These are phyloP conservation scores for Phalacrocorax pelagicus DNA, from an alignment of 2,113 vertebrate genomes.

Conservation along the genomic window DNA sequence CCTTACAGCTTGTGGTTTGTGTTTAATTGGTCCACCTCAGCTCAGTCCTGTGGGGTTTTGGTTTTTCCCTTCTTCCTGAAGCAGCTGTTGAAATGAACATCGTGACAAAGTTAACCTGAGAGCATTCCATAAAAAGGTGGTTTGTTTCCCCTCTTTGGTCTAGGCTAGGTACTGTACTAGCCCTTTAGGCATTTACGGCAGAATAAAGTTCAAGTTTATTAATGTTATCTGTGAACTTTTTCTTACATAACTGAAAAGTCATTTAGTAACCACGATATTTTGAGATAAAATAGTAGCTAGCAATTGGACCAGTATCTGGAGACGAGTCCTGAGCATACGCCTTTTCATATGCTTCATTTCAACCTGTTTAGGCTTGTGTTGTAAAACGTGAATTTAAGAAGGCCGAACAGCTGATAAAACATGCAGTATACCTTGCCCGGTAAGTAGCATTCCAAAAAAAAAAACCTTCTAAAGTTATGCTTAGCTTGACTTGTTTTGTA, in stretches of 20 bases:
- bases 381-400: conserved; percentile 98
- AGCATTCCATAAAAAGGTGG: neutral
- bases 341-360: neutral
- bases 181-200: neutral
- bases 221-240: neutral
- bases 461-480: rapidly evolving
- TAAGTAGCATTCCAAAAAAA: conserved; percentile 58
- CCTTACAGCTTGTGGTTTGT: neutral
- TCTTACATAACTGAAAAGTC: neutral
- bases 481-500: neutral
- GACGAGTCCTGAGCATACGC: neutral
- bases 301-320: neutral
- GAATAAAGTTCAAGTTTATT: neutral
- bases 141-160: neutral
- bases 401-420: conserved; percentile 98
- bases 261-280: neutral
- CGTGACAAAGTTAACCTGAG: neutral
- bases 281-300: too few relatives aligned
- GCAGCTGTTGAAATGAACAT: neutral
- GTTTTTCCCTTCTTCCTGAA: neutral
- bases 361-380: conserved; percentile 88
- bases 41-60: rapidly evolving
- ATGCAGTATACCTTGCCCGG: conserved; percentile 96
- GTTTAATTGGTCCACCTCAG: neutral
- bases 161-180: neutral